Evolutionary conservation across 1,140 invertebrate species (phyloP).

Genomic region (Pseudobourletiella spinata): DNA sequence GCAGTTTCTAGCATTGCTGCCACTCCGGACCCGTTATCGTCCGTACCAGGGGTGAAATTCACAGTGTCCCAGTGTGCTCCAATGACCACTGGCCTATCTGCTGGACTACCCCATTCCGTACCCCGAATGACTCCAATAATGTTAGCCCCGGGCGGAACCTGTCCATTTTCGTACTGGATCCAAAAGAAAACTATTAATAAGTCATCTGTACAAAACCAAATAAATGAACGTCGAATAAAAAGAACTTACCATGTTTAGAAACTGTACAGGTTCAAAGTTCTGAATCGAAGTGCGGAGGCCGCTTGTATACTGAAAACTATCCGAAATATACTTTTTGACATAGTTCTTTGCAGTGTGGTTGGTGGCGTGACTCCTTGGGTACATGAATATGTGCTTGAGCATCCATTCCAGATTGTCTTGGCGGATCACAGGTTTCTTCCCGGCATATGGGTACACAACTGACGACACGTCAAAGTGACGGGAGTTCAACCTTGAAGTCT

Average conservation of each 20-base stretch:
- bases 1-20: conserved; percentile 43
- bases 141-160: conserved; percentile 39
- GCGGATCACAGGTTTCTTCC: conserved; percentile 20
- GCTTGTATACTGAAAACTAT: conserved; percentile 30
- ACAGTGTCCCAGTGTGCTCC: conserved; percentile 46
- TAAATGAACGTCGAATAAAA: not conserved
- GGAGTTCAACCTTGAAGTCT: not conserved
- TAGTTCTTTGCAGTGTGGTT: conserved; percentile 35
- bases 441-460: conserved; percentile 2
- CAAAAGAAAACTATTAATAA: too few relatives aligned
- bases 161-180: conserved; percentile 28
- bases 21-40: conserved; percentile 45
- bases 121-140: conserved; percentile 43
- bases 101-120: conserved; percentile 37
- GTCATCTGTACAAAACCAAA: not conserved
- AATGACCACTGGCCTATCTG: conserved; percentile 41
- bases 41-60: conserved; percentile 37
- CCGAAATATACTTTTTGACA: conserved; percentile 32
- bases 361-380: conserved; percentile 34
- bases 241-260: conserved; percentile 29
- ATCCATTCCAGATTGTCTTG: conserved; percentile 35
- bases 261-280: conserved; percentile 34
- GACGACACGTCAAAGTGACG: conserved; percentile 20
- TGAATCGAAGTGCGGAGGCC: conserved; percentile 26
- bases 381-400: conserved; percentile 35